A percentile compares a stretch with the other conserved stretches of the same genome.
Evolutionary conservation across 2,113 vertebrate genomes (phyloP).

Genomic region (Meriones unguiculatus): DNA sequence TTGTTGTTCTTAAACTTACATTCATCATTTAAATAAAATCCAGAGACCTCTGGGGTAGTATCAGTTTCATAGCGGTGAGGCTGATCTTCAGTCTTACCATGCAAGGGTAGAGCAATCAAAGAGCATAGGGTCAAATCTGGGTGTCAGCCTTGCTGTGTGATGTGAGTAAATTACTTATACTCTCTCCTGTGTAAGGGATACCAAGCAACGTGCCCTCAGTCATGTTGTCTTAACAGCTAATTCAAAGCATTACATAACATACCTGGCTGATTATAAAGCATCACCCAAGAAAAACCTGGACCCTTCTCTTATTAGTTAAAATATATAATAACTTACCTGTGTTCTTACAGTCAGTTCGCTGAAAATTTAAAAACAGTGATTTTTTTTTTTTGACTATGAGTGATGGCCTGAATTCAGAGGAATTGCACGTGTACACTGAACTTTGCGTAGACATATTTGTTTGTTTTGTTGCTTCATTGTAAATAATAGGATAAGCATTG

Average conservation of each 20-base stretch:
- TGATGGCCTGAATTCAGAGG: not conserved
- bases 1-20: not conserved
- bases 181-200: not conserved
- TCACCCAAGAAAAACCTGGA: not conserved
- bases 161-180: not conserved
- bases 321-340: not conserved
- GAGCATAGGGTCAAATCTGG: not conserved
- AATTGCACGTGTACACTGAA: not conserved
- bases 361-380: not conserved
- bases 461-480: not conserved
- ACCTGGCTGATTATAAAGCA: not conserved
- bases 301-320: not conserved
- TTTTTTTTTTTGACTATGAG: not conserved
- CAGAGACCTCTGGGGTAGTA: not conserved
- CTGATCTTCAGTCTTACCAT: not conserved
- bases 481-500: not conserved
- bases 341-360: not conserved
- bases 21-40: conserved; percentile 34
- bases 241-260: not conserved
- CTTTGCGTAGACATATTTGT: not conserved
- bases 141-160: not conserved
- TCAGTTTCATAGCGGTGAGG: not conserved
- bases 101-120: not conserved
- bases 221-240: not conserved
- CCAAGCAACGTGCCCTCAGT: not conserved